Base-by-base conservation (phyloP, 1,140 invertebrate species). In the Drosophila willistoni region DNA sequence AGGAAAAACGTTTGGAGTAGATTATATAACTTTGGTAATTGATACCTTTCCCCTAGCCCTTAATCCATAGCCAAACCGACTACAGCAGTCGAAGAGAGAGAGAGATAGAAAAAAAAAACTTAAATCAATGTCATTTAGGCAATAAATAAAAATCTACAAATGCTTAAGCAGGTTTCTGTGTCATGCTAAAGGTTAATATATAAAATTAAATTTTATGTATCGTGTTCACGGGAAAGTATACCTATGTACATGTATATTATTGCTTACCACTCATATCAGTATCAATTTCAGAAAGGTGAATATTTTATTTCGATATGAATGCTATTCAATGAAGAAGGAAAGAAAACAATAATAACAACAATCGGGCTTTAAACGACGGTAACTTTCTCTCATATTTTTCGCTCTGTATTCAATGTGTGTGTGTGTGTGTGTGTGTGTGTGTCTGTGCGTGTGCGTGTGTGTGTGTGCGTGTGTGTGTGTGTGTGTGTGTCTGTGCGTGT, bases 151-250 rank as follows among this genome's bases (percentile, higher is more conserved):
- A 59, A 59, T 59, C 56, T 17, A 14, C 7, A 51, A 59, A 19
- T 36, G n/a, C 7, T 2, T 19, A 13, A 14, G 25, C 34, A 36
- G 56, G 33, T 62, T 69, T 76, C 34, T 54, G 51, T 85, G 73
- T 73, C 81, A 80, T 77, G 73, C 80, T 80, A 65, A 68, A 44
- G 59, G 67, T 60, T 51, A 81, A 69, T 84, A 73, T 4, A 25
- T 3, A 80, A 79, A 85, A 17, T 51, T 51, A 9, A 51, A 51
- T 51, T 22, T 51, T 12, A 22, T 13, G 12, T 13, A 4, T 13
- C 12, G 12, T 13, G 12, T 39, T 12, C 12, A 39, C 3, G 4
- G n/a, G 17, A 41, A 47, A 9, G 10, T 51, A 39, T 39, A 12
- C 9, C 5, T 19, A 59, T 19, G 19, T 19, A 19, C n/a, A 9